Evolutionary conservation across 2,113 vertebrate species (phyloP).

Genomic region (Heterocephalus glaber): DNA sequence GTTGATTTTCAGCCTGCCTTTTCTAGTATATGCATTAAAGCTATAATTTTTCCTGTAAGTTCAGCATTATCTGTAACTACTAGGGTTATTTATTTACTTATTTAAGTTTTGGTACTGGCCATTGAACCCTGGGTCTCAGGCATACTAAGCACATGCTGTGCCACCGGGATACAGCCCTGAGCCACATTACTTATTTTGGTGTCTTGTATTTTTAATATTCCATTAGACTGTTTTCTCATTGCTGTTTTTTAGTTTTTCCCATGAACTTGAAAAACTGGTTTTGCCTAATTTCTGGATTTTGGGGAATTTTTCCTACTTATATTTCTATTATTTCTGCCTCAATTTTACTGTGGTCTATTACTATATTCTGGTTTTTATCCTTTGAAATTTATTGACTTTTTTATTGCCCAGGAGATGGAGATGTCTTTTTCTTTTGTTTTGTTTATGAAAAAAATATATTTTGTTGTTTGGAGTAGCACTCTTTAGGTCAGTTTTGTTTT

Average conservation of each 20-base stretch:
- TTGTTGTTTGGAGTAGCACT: too few species aligned
- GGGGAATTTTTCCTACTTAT: too few species aligned
- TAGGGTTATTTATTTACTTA: neutral
- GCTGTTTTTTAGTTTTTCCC: neutral
- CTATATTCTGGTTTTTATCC: neutral
- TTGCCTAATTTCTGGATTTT: neutral
- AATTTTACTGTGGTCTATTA: neutral
- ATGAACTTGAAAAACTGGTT: neutral
- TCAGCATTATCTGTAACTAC: neutral
- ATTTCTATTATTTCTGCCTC: neutral
- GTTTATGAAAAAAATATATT: too few species aligned
- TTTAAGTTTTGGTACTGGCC: too few species aligned
- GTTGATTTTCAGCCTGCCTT: neutral
- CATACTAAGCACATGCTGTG: too few species aligned
- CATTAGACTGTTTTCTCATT: neutral
- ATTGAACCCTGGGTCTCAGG: too few species aligned
- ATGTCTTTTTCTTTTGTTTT: too few species aligned
- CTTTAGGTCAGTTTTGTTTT: too few species aligned
- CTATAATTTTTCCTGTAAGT: neutral
- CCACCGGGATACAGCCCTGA: too few species aligned
- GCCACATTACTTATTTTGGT: neutral
- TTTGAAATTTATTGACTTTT: neutral
- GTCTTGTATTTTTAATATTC: neutral
- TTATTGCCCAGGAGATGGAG: too few species aligned
- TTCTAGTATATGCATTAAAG: neutral